phyloP scores from a whole-genome alignment of 2,797 vertebrate species.

The Sphaeramia orbicularis region DNA sequence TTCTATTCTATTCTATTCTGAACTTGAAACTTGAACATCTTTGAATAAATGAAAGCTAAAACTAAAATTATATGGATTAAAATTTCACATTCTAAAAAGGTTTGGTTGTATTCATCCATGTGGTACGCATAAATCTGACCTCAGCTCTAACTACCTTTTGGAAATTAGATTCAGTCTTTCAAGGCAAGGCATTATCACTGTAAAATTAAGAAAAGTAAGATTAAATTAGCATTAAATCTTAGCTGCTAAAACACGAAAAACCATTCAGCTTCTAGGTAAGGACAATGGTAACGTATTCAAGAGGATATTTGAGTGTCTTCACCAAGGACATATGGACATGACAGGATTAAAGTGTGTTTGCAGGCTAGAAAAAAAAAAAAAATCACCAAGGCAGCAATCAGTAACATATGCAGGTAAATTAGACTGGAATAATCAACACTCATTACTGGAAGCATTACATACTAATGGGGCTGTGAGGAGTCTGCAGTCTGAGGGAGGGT shows the following conservation, averaged over 20 bases:
- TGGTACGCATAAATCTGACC: too few relatives aligned
- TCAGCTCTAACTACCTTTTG: too few relatives aligned
- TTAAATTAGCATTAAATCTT: neutral
- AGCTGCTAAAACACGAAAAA: neutral
- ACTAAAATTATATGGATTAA: too few relatives aligned
- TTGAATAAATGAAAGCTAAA: too few relatives aligned
- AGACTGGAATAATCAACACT: conserved; percentile 48
- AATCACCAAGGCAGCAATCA: conserved; percentile 42
- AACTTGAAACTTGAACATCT: too few relatives aligned
- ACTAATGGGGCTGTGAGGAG: conserved; percentile 35
- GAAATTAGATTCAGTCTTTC: too few relatives aligned
- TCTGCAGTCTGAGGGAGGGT: conserved; percentile 32
- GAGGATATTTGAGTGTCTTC: neutral
- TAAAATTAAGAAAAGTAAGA: neutral
- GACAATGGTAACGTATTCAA: neutral
- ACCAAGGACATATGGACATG: neutral
- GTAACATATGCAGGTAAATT: conserved; percentile 57
- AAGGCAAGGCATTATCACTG: too few relatives aligned
- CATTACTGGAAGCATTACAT: conserved; percentile 36
- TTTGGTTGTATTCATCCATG: too few relatives aligned
- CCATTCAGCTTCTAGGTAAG: neutral
- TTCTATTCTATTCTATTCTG: too few relatives aligned
- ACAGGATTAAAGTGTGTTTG: too few relatives aligned
- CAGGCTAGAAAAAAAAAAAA: neutral
- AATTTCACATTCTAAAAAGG: too few relatives aligned